Percentiles rank a stretch among this genome's conserved stretches.
These are phyloP conservation scores for Dolichopus griseipennis DNA, from an alignment of 2,888 invertebrate genomes.

Conservation along the genomic window DNA sequence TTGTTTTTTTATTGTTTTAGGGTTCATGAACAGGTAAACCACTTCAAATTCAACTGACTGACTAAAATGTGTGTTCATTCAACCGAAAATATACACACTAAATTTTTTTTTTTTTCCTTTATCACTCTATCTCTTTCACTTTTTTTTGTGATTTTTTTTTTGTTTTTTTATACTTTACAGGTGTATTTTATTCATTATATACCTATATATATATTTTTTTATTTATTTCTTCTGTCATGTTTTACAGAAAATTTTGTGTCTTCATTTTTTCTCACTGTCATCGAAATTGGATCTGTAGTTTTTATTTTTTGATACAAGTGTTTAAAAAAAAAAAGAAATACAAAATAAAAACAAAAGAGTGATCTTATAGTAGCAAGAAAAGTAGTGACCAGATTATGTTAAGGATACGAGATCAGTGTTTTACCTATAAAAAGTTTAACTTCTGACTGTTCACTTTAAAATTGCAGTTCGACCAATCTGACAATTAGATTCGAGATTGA, in stretches of 20 bases:
- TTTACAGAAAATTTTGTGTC: neutral
- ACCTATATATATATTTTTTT: neutral
- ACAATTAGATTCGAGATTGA: no score
- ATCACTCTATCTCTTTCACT: no score
- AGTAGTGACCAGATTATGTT: no score
- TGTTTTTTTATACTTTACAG: neutral
- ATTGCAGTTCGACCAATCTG: no score
- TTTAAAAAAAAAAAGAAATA: no score
- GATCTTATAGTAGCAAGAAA: no score
- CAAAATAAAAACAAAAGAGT: no score
- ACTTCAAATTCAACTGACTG: neutral
- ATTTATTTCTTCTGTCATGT: neutral
- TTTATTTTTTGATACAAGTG: no score
- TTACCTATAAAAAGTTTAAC: no score
- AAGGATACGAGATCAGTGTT: no score
- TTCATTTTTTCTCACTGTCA: neutral
- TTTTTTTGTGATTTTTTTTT: neutral
- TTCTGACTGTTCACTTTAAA: no score
- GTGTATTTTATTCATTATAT: neutral
- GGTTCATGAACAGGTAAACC: slow-evolving; percentile 1
- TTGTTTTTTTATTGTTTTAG: neutral
- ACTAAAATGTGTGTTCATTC: neutral
- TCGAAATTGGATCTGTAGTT: neutral
- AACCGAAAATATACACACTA: neutral
- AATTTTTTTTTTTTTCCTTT: no score